Percentiles rank a stretch among this genome's conserved stretches.
phyloP scores from a whole-genome alignment of 2,888 invertebrate species.

The Epirrhoe alternata region DNA sequence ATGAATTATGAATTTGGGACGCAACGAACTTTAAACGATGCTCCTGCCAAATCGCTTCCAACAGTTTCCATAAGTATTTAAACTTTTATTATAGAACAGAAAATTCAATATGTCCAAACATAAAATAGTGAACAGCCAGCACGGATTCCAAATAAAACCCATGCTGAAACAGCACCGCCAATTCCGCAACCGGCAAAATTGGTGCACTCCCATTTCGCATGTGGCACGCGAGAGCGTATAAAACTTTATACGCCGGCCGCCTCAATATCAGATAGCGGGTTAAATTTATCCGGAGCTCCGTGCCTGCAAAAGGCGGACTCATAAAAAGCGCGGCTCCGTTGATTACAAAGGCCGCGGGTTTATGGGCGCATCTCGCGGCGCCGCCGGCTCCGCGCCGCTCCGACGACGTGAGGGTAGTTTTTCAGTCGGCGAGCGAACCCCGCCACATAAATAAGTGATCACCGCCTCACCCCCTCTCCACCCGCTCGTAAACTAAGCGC shows the following conservation, averaged over 20 bases:
- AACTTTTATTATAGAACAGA: slow-evolving; percentile 9
- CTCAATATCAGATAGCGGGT: slow-evolving; percentile 74
- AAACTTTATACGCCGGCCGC: slow-evolving; percentile 57
- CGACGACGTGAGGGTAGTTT: slow-evolving; percentile 79
- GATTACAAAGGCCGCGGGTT: slow-evolving; percentile 77
- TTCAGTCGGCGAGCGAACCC: slow-evolving; percentile 72
- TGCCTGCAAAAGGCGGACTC: slow-evolving; percentile 74
- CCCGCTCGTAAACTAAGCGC: slow-evolving; percentile 83
- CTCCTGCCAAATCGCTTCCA: slow-evolving; percentile 1
- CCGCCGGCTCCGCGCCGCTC: slow-evolving; percentile 47
- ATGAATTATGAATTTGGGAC: neutral
- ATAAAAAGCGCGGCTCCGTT: slow-evolving; percentile 80
- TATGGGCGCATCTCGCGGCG: slow-evolving; percentile 66
- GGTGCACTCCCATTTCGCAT: slow-evolving; percentile 46
- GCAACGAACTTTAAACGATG: neutral
- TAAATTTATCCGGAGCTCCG: slow-evolving; percentile 70
- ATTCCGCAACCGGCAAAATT: slow-evolving; percentile 39
- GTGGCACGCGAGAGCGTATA: slow-evolving; percentile 48
- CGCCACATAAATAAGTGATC: slow-evolving; percentile 83
- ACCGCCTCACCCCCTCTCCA: slow-evolving; percentile 51
- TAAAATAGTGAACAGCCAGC: slow-evolving; percentile 25
- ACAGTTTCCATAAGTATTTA: slow-evolving; percentile 17
- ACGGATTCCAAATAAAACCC: slow-evolving; percentile 26
- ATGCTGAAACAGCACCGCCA: slow-evolving; percentile 30
- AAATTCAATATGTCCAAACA: slow-evolving; percentile 23